phyloP scores from a whole-genome alignment of 2,888 invertebrate genomes.

The Trachelus tabidus region DNA sequence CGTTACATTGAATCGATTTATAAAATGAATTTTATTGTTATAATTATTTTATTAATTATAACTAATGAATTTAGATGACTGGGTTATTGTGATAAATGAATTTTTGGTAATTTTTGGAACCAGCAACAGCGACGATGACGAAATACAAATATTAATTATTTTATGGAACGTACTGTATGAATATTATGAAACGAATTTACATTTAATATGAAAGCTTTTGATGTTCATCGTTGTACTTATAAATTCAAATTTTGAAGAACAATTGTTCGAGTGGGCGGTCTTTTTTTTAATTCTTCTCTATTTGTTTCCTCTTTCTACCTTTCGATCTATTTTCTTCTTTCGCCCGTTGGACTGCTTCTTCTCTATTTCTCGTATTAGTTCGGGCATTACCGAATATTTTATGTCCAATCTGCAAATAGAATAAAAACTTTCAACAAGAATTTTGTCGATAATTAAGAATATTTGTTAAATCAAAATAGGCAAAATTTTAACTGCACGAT shows the following conservation, averaged over 20 bases:
- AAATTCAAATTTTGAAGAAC: neutral
- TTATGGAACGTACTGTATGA: neutral
- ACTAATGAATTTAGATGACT: too few species aligned
- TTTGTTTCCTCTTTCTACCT: neutral
- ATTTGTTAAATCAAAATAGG: neutral
- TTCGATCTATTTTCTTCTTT: neutral
- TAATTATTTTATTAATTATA: too few species aligned
- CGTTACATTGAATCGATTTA: too few species aligned
- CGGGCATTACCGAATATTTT: neutral
- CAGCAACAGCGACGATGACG: neutral
- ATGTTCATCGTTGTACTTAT: too few species aligned
- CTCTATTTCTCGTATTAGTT: neutral
- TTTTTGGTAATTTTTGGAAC: neutral
- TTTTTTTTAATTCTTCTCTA: neutral
- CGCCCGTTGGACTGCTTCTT: neutral
- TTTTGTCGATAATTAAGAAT: neutral
- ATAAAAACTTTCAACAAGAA: neutral
- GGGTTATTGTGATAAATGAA: too few species aligned
- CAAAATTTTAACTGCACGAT: too few species aligned
- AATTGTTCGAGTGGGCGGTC: neutral
- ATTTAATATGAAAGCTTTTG: too few species aligned
- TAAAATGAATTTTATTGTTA: too few species aligned
- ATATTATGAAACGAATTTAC: too few species aligned
- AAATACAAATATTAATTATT: neutral
- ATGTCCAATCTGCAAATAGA: conserved; percentile 7